These are phyloP conservation scores for Euphydryas editha DNA, from an alignment of 2,888 invertebrate species.

Conservation along the genomic window DNA sequence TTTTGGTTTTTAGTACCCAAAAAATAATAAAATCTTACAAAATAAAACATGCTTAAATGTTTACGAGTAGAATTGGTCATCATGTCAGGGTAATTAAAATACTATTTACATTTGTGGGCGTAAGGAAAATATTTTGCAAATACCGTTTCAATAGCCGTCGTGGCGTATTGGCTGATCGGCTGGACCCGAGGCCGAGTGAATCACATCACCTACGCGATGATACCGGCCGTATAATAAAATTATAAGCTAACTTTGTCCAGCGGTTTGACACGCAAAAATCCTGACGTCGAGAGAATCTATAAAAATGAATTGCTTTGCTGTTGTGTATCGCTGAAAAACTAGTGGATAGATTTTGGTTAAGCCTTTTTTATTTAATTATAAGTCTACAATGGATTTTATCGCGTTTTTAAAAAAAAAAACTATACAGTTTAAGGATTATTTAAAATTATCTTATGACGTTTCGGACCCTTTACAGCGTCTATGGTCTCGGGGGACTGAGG, in stretches of 20 bases:
- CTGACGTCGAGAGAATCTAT: too few relatives aligned
- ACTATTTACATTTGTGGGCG: conserved; percentile 22
- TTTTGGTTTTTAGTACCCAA: too few relatives aligned
- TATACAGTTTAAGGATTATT: too few relatives aligned
- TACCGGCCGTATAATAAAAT: neutral
- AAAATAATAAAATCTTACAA: neutral
- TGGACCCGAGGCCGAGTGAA: conserved; percentile 30
- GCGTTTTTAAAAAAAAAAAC: too few relatives aligned
- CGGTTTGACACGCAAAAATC: neutral
- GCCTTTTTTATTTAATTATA: too few relatives aligned
- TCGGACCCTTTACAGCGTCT: too few relatives aligned
- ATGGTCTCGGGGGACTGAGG: too few relatives aligned
- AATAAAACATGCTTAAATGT: neutral
- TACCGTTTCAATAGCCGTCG: conserved; percentile 26
- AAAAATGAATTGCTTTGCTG: too few relatives aligned
- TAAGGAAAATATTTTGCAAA: conserved; percentile 38
- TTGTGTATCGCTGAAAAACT: too few relatives aligned
- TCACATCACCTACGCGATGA: conserved; percentile 14
- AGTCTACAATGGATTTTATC: too few relatives aligned
- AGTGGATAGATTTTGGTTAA: too few relatives aligned
- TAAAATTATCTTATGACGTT: too few relatives aligned
- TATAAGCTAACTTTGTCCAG: neutral
- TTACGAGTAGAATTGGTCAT: neutral
- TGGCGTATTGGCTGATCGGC: neutral
- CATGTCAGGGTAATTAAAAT: conserved; percentile 22